Evolutionary conservation across 2,113 vertebrate genomes (phyloP).

Genomic region (Prionailurus viverrinus): DNA sequence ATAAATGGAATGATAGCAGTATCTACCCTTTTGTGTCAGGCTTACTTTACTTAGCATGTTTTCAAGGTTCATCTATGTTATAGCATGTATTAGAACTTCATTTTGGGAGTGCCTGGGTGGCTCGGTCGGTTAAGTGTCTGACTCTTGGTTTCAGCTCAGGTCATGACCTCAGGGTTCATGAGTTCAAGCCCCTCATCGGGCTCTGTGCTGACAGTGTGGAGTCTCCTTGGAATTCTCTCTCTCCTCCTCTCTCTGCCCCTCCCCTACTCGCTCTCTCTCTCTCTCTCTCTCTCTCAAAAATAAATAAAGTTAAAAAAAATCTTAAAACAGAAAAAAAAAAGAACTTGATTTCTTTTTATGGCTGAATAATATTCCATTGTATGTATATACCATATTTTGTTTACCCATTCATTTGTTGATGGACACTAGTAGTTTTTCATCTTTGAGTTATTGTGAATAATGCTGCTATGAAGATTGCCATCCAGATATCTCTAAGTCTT

Average conservation of each 20-base stretch:
- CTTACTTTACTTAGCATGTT: neutral
- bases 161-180: too few species aligned
- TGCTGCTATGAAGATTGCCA: neutral
- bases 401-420: neutral
- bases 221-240: too few species aligned
- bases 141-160: too few species aligned
- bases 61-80: neutral
- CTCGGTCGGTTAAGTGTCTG: too few species aligned
- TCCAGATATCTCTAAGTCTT: neutral
- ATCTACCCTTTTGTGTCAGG: neutral
- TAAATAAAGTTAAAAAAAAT: too few species aligned
- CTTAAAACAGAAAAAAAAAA: neutral
- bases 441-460: neutral
- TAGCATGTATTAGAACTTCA: constrained; percentile 2
- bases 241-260: too few species aligned
- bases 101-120: neutral
- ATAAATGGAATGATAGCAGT: neutral
- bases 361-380: neutral
- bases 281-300: too few species aligned
- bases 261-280: too few species aligned
- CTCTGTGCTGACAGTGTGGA: too few species aligned
- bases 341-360: constrained; percentile 24
- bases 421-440: neutral
- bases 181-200: too few species aligned
- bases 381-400: neutral